Base-by-base conservation (phyloP, 2,888 invertebrate genomes). In the Linhomoeus sp. region DNA sequence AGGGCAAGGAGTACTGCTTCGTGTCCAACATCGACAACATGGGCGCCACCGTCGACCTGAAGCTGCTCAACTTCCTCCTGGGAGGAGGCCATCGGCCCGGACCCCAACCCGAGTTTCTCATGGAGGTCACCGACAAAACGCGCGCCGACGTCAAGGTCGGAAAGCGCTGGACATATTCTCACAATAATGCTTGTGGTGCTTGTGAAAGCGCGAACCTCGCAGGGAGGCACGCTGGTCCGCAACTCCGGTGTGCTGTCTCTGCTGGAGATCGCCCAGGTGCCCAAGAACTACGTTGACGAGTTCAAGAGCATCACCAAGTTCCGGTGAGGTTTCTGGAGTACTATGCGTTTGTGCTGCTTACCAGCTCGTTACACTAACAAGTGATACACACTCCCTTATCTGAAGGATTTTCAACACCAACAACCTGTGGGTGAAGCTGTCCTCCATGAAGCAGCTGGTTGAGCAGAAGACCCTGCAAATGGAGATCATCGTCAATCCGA, bases 91-190 rank as follows among this genome's bases (percentile, higher is more conserved):
- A 12, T 12, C 24, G 36, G 5, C 52, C 48, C 20, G 42, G 49
- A 2, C 42, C 67, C 22, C 58, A 64, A 1, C 77, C 81, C 1
- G 92, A 97, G 66, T 99, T 97, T 69, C 80, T 97, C 3, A 97
- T 99, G 94, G 97, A 99, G 72, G 92, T 97, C 15, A 97, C 97
- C 0, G 88, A 97, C 66, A 97, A 97, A 70, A 97, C 97, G 2
- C 76, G 86, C 57, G 94, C 97, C 58, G 97, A 99, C 67, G 92
- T 29, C 29, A 29, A 29, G 29, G 29, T 29, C 29, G 29, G 7
- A 12, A 29, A 12, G 29, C 29, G 29, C 29, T 29, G n/a, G n/a
- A n/a, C n/a, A n/a, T n/a, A n/a, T n/a, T n/a, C n/a, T n/a, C n/a
- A n/a, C n/a, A n/a, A n/a, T n/a, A n/a, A n/a, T n/a, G n/a, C n/a